Conservation (phyloP, 30 jellyfish, hydroid and myxozoan genomes). For the Turritopsis rubra region DNA sequence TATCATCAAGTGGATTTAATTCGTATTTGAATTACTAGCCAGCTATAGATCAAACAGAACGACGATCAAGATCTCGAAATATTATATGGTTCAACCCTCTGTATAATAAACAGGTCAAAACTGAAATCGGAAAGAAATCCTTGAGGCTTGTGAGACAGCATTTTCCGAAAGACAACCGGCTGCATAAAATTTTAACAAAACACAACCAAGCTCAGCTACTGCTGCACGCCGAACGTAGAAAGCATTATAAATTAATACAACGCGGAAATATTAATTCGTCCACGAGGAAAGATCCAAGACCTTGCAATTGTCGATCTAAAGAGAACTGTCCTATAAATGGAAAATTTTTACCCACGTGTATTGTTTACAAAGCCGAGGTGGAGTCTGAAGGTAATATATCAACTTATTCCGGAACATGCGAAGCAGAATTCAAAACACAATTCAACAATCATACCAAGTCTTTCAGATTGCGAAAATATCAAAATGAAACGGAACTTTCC, state of each 20-base stretch:
- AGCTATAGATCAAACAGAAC: not conserved
- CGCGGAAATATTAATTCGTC: too few species aligned
- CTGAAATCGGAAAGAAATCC: not conserved
- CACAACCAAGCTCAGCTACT: too few species aligned
- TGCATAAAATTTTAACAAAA: too few species aligned
- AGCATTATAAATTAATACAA: too few species aligned
- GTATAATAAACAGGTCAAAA: not conserved
- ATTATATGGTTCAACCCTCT: not conserved
- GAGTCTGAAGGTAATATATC: not conserved
- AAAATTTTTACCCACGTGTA: not conserved
- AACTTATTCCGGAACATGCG: not conserved
- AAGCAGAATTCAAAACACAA: not conserved
- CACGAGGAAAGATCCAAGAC: too few species aligned
- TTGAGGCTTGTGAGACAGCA: not conserved
- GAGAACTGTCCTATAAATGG: not conserved
- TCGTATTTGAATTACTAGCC: not conserved
- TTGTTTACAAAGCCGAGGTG: not conserved
- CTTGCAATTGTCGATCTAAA: not conserved
- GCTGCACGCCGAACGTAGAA: too few species aligned
- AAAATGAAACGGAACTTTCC: conserved; percentile 6
- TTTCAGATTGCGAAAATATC: not conserved
- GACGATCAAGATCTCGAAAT: not conserved
- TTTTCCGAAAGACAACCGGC: not conserved
- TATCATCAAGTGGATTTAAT: too few species aligned
- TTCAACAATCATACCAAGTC: not conserved